Base-by-base conservation (phyloP, 1,140 invertebrate species). In the Atta cephalotes region DNA sequence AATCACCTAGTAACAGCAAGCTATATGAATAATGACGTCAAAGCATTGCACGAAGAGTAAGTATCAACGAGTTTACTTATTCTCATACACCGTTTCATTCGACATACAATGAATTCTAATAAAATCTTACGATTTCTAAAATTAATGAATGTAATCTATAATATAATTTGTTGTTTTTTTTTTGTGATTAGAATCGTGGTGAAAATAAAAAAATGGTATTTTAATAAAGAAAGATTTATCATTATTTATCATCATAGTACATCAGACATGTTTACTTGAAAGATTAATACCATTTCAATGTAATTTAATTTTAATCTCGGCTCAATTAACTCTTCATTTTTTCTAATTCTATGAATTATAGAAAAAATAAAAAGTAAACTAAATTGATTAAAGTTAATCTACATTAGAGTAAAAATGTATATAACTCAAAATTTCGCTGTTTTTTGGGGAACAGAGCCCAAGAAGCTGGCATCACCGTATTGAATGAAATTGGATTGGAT, bases 1-100 rank as follows among this genome's bases (percentile, higher is more conserved):
- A 97, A 97, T 0, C 98, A 99, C 93, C 97, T 99, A 97, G 98
- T 99, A 1, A 99, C 99, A 0, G 99, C 99, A 0, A 99, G 98
- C 80, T 99, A 99, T 92, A 97, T 98, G 31, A 97, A 97, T 6
- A 97, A 98, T 0, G 96, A 98, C 89, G 97, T 99, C 92, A 96
- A 96, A 86, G 96, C 96, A 0, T 93, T 99, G 3, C 97, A 99
- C 90, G 94, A 98, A 16, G 96, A 96, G 97, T 98, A 93, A 96
- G 96, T 92, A 10, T 18, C 4, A 39, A 35, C n/a, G 56, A 78
- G 9, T 58, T 76, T n/a, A 71, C 1, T 16, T 72, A n/a, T 72
- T 28, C 7, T 56, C 21, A 4, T 74, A n/a, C 31, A 45, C 21
- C 9, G 12, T 60, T 3, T 60, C 9, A 25, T 25, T 60, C 25